phyloP scores from a whole-genome alignment of 2,888 invertebrate genomes.

The Cinara cedri region DNA sequence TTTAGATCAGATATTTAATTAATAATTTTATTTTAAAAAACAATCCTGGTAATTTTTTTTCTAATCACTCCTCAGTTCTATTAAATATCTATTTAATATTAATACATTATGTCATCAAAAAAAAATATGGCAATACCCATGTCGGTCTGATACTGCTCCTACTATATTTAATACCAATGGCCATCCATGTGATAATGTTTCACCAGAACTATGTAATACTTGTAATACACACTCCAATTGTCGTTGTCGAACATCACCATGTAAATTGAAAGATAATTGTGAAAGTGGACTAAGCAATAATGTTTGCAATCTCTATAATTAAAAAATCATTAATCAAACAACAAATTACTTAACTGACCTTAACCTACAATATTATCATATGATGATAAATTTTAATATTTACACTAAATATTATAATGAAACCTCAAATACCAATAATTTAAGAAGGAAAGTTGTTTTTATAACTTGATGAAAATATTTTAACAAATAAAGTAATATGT shows the following conservation, averaged over 20 bases:
- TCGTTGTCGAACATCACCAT: conserved; percentile 91
- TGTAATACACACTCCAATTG: conserved; percentile 94
- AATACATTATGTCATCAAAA: neutral
- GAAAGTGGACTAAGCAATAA: conserved; percentile 86
- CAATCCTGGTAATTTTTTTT: too few relatives aligned
- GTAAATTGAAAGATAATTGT: conserved; percentile 87
- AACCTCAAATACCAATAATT: too few relatives aligned
- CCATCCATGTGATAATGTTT: conserved; percentile 93
- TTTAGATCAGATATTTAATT: too few relatives aligned
- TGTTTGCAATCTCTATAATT: conserved; percentile 75
- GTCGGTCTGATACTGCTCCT: conserved; percentile 91
- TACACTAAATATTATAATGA: too few relatives aligned
- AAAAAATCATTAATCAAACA: neutral
- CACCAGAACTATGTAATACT: conserved; percentile 90
- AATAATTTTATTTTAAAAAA: too few relatives aligned
- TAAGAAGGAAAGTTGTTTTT: too few relatives aligned
- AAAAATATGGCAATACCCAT: conserved; percentile 70
- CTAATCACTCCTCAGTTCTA: too few relatives aligned
- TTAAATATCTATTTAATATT: neutral
- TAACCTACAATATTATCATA: too few relatives aligned
- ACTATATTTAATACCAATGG: conserved; percentile 92
- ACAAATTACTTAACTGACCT: too few relatives aligned
- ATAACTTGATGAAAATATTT: too few relatives aligned
- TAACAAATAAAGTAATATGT: too few relatives aligned
- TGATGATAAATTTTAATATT: too few relatives aligned